These are phyloP conservation scores for Embiotoca jacksoni DNA, from an alignment of 2,113 vertebrate species.

Conservation along the genomic window DNA sequence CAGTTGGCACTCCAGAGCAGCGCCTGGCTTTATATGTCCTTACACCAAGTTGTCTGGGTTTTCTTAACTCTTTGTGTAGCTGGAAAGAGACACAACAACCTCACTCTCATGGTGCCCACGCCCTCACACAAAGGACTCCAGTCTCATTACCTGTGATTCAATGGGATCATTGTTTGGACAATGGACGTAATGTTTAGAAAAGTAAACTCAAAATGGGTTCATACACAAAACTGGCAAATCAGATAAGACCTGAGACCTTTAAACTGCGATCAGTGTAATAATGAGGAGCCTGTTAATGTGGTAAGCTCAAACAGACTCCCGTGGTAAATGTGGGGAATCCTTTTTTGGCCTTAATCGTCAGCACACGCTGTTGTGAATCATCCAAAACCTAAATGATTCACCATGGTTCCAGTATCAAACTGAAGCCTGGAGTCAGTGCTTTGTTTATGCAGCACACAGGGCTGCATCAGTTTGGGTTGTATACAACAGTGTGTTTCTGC, in stretches of 20 bases:
- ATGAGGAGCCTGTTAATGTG: constrained; percentile 18
- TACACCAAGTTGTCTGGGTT: constrained; percentile 31
- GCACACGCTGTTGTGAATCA: constrained; percentile 32
- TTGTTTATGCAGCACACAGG: constrained; percentile 50
- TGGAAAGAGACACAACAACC: constrained; percentile 3
- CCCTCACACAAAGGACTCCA: constrained; percentile 5
- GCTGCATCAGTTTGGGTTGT: constrained; percentile 44
- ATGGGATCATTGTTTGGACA: constrained; percentile 5
- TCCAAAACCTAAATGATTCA: constrained; percentile 25
- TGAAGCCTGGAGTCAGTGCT: constrained; percentile 5
- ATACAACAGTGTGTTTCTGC: constrained; percentile 49
- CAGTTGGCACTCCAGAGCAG: constrained; percentile 41
- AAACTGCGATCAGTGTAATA: constrained; percentile 20
- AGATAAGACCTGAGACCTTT: not conserved
- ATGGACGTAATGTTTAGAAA: not conserved
- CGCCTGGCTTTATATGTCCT: constrained; percentile 33
- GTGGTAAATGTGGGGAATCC: constrained; percentile 32
- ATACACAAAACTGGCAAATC: constrained; percentile 3
- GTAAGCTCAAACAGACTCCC: not conserved
- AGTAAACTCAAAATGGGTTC: constrained; percentile 11
- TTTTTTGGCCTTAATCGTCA: constrained; percentile 42
- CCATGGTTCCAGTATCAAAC: constrained; percentile 24
- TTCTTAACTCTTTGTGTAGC: constrained; percentile 23
- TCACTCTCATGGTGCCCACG: constrained; percentile 14
- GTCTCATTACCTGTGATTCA: constrained; percentile 23